These are phyloP conservation scores for Parthenolecanium corni DNA, from an alignment of 2,888 invertebrate species.

Conservation along the genomic window DNA sequence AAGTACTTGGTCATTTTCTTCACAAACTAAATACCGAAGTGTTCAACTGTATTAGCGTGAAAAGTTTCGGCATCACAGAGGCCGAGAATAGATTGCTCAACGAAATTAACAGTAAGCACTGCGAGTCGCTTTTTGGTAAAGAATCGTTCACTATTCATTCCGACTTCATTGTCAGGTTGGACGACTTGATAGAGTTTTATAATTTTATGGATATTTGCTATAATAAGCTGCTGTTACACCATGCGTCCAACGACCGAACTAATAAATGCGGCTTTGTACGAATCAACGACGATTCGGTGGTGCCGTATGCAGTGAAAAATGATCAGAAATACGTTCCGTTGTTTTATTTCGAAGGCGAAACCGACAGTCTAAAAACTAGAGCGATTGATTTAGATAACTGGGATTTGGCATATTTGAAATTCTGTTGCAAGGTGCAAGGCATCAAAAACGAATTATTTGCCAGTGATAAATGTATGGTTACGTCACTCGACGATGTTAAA, in stretches of 20 bases:
- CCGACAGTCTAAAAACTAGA: slow-evolving; percentile 66
- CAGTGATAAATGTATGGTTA: slow-evolving; percentile 80
- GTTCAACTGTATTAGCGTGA: slow-evolving; percentile 79
- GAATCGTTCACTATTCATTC: slow-evolving; percentile 76
- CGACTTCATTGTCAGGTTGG: slow-evolving; percentile 77
- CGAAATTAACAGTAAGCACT: slow-evolving; percentile 85
- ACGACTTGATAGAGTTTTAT: slow-evolving; percentile 82
- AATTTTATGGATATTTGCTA: slow-evolving; percentile 82
- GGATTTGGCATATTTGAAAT: slow-evolving; percentile 85
- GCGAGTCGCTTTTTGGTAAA: slow-evolving; percentile 78
- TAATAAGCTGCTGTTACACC: slow-evolving; percentile 49
- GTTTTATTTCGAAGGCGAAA: slow-evolving; percentile 82
- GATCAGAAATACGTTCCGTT: slow-evolving; percentile 79
- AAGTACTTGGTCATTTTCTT: slow-evolving; percentile 77
- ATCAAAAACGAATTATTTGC: slow-evolving; percentile 83
- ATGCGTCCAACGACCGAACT: slow-evolving; percentile 40
- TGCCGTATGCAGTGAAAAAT: slow-evolving; percentile 78
- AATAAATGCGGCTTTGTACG: slow-evolving; percentile 84
- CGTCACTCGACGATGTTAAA: slow-evolving; percentile 78
- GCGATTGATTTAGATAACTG: slow-evolving; percentile 79
- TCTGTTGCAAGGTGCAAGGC: slow-evolving; percentile 88
- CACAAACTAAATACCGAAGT: slow-evolving; percentile 79
- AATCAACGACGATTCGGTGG: slow-evolving; percentile 85
- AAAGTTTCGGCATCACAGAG: slow-evolving; percentile 86
- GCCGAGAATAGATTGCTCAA: slow-evolving; percentile 78